phyloP scores from a whole-genome alignment of 2,113 vertebrate genomes.

The Pimephales promelas region DNA sequence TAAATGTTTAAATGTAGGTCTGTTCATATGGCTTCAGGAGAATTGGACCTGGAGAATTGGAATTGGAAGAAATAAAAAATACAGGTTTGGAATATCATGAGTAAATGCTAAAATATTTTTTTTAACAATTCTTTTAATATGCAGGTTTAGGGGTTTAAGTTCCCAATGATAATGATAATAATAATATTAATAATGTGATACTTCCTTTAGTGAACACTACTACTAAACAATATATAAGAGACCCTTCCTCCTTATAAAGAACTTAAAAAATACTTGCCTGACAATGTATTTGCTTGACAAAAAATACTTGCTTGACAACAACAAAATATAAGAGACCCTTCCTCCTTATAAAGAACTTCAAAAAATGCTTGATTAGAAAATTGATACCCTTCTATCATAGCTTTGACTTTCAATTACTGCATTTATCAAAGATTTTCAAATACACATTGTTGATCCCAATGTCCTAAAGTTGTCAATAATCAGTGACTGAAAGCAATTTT shows the following conservation, averaged over 20 bases:
- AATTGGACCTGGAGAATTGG: no score
- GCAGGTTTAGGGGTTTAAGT: neutral
- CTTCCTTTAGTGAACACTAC: neutral
- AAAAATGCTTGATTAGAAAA: neutral
- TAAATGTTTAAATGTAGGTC: no score
- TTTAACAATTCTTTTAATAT: neutral
- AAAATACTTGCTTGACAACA: no score
- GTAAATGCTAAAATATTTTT: no score
- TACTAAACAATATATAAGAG: neutral
- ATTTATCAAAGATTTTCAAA: neutral
- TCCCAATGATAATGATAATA: neutral
- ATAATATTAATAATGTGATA: neutral
- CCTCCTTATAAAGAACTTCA: neutral
- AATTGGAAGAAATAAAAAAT: no score
- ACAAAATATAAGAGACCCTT: neutral
- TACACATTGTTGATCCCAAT: neutral
- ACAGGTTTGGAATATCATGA: no score
- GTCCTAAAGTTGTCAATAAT: conserved; percentile 19
- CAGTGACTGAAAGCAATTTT: conserved; percentile 39
- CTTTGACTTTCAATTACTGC: neutral
- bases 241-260: neutral
- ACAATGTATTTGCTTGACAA: no score
- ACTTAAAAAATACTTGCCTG: neutral
- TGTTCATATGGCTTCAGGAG: no score
- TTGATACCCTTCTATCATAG: neutral